Evolutionary conservation across 2,113 vertebrate species (phyloP), one percentile per base, ranked within the genome.

Genomic region (Hippocampus abdominalis): DNA sequence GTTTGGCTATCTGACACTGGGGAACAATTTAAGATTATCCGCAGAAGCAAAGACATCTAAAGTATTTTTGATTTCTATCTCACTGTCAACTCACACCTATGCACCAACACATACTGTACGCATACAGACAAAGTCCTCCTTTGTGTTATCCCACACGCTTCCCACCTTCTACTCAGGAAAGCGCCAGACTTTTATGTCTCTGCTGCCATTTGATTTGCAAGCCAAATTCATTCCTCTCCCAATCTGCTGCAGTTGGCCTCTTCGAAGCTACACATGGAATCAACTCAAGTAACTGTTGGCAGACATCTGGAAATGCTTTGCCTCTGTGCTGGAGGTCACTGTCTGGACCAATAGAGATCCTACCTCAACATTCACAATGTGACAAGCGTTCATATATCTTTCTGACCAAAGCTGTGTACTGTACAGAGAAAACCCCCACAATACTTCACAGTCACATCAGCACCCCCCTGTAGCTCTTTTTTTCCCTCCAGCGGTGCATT

Each of bases 291-390:
- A 86, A 82, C 56, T 71, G 79, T 48, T 86, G 86, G 86, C 86
- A 86, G 82, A 86, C 89, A 90, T 90, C 89, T 90, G 89, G 89
- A 89, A 88, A 71, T 83, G 83, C 64, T 90, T 88, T 80, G 77
- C 79, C 66, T 68, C 79, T 27, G 70, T 25, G 68, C 82, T 85
- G 81, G 85, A 87, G 86, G 86, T 87, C 86, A 86, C 72, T 87
- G 87, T 89, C 85, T 88, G 78, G 71, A 81, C 85, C 89, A 87
- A 87, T 90, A 83, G 73, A 83, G 81, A 75, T 78, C 75, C n/a
- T 68, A 73, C 71, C 78, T 83, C 84, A 81, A 54, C 84, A 80
- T 75, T 76, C 64, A 54, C 74, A 51, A 69, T 78, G 79, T 87
- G 89, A 90, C 89, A 89, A 74, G 83, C 53, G 79, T 82, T 87